phyloP scores from a whole-genome alignment of 2,888 invertebrate species.

The Boloria selene region DNA sequence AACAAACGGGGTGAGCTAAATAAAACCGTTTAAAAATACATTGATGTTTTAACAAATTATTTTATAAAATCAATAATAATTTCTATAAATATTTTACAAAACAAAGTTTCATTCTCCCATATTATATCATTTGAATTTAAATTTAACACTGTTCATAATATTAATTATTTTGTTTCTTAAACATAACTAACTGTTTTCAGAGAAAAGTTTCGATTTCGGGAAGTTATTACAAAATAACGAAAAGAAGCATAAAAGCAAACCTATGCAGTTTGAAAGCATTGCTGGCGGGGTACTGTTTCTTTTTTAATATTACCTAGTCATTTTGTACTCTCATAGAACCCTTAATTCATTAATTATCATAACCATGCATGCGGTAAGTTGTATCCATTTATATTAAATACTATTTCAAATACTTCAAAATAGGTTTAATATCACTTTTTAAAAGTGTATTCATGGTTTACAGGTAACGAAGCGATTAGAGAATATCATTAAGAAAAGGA shows the following conservation, averaged over 20 bases:
- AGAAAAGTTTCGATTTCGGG: slow-evolving; percentile 64
- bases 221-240: slow-evolving; percentile 58
- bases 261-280: slow-evolving; percentile 62
- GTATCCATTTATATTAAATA: neutral
- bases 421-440: neutral
- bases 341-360: slow-evolving; percentile 23
- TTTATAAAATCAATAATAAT: no score
- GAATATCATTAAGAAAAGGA: slow-evolving; percentile 54
- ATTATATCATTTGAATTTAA: no score
- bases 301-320: slow-evolving; percentile 30
- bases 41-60: no score
- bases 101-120: no score
- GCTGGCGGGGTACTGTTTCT: slow-evolving; percentile 62
- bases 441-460: slow-evolving; percentile 40
- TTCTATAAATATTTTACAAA: no score
- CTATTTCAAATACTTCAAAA: slow-evolving; percentile 19
- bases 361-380: slow-evolving; percentile 47
- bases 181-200: slow-evolving; percentile 50
- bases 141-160: no score
- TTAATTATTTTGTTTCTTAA: neutral
- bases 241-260: slow-evolving; percentile 67
- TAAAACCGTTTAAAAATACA: no score
- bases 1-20: no score
- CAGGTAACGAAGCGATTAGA: slow-evolving; percentile 65
- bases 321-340: slow-evolving; percentile 18